These are phyloP conservation scores for Musca vetustissima DNA, from an alignment of 1,140 invertebrate species.

Conservation along the genomic window DNA sequence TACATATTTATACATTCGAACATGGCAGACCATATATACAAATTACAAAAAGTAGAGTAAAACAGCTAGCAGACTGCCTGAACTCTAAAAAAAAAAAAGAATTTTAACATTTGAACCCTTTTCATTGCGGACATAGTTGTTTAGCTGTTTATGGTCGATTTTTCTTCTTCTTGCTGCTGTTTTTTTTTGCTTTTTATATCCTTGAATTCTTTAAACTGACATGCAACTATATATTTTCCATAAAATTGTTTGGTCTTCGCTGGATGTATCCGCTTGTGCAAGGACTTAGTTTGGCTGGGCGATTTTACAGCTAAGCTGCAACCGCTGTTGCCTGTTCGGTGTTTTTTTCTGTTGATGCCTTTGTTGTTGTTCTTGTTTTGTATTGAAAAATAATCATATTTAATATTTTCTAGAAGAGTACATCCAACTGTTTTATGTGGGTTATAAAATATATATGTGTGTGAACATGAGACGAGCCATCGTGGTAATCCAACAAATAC, in stretches of 20 bases:
- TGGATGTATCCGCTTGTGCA: background rate
- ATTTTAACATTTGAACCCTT: no score
- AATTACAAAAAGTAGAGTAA: conserved; percentile 13
- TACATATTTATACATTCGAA: no score
- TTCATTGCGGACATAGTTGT: no score
- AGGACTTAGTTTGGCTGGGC: background rate
- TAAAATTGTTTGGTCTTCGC: background rate
- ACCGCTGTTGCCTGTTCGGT: background rate
- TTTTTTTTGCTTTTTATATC: no score
- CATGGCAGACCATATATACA: background rate
- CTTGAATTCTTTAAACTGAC: conserved; percentile 22
- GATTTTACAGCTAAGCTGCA: background rate
- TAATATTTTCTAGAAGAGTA: conserved; percentile 24
- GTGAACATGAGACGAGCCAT: conserved; percentile 25
- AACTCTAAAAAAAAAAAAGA: no score
- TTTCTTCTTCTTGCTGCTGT: background rate
- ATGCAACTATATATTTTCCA: conserved; percentile 15
- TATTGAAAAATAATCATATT: conserved; percentile 19
- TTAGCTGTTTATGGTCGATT: no score
- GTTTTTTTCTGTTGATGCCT: background rate
- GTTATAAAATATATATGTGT: conserved; percentile 29
- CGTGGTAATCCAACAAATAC: background rate
- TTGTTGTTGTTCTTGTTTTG: conserved; percentile 11
- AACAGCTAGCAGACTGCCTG: no score
- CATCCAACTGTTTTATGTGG: conserved; percentile 29